Evolutionary conservation across 30 jellyfish, hydroid and myxozoan genomes (phyloP).

Genomic region (Sanderia malayensis): DNA sequence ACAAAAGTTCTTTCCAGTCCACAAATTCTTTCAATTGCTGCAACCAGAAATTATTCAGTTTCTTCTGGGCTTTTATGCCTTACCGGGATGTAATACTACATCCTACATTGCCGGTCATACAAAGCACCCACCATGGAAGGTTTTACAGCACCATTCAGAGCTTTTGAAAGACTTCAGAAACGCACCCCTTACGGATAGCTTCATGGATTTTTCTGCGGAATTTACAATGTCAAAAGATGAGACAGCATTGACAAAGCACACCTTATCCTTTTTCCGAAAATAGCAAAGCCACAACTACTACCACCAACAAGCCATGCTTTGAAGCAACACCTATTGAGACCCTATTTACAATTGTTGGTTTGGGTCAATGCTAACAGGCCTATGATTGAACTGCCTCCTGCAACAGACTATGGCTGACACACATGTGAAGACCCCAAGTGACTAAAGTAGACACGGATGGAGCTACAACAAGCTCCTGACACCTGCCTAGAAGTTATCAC

Average conservation of each 20-base stretch:
- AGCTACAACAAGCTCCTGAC: neutral
- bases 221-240: neutral
- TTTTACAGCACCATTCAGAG: conserved; percentile 9
- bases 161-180: conserved; percentile 2
- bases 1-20: conserved; percentile 30
- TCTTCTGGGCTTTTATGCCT: conserved; percentile 17
- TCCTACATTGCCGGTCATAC: conserved; percentile 7
- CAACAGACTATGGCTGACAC: conserved; percentile 7
- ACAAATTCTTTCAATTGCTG: conserved; percentile 7
- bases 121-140: conserved; percentile 3
- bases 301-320: neutral
- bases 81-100: conserved; percentile 9
- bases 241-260: neutral
- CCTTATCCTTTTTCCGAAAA: neutral
- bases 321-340: neutral
- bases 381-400: conserved; percentile 1
- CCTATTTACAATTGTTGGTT: neutral
- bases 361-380: neutral
- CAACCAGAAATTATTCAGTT: conserved; percentile 5
- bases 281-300: no score
- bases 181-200: neutral
- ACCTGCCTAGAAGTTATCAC: conserved; percentile 6
- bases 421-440: neutral
- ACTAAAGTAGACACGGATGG: conserved; percentile 3
- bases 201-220: conserved; percentile 3